Evolutionary conservation across 2,888 invertebrate species (phyloP).

Genomic region (Eurytoma californica): DNA sequence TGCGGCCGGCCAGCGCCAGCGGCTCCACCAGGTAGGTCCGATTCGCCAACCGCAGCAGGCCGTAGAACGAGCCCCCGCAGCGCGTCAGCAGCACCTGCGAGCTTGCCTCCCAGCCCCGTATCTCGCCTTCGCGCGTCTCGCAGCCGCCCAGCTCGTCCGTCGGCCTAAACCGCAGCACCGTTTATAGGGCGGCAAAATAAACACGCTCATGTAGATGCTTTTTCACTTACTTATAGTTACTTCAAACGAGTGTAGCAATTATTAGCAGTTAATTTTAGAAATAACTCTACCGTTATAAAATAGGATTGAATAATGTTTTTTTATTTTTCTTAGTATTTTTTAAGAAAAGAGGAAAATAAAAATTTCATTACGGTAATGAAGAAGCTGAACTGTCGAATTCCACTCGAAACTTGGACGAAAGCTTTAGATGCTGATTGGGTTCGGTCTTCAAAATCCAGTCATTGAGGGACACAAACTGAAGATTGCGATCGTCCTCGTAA

Average conservation of each 20-base stretch:
- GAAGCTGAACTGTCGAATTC: no score
- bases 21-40: slow-evolving; percentile 77
- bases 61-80: slow-evolving; percentile 77
- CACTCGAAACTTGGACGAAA: slow-evolving; percentile 56
- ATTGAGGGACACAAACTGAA: slow-evolving; percentile 59
- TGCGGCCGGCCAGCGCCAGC: slow-evolving; percentile 25
- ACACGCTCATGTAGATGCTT: no score
- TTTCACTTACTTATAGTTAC: no score
- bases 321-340: no score
- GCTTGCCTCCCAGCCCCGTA: slow-evolving; percentile 25
- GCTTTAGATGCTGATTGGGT: slow-evolving; percentile 58
- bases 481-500: slow-evolving; percentile 14
- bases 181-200: no score
- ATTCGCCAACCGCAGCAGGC: slow-evolving; percentile 75
- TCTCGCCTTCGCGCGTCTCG: slow-evolving; percentile 41
- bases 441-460: slow-evolving; percentile 66
- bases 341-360: no score
- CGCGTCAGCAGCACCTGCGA: slow-evolving; percentile 76
- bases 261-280: no score
- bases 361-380: no score
- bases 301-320: no score
- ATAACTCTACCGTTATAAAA: no score
- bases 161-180: no score
- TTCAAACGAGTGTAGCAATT: no score
- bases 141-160: slow-evolving; percentile 11